Evolutionary conservation across 2,797 vertebrate genomes (phyloP), one percentile per base, ranked within the genome.

Genomic region (Poecilia gillii): DNA sequence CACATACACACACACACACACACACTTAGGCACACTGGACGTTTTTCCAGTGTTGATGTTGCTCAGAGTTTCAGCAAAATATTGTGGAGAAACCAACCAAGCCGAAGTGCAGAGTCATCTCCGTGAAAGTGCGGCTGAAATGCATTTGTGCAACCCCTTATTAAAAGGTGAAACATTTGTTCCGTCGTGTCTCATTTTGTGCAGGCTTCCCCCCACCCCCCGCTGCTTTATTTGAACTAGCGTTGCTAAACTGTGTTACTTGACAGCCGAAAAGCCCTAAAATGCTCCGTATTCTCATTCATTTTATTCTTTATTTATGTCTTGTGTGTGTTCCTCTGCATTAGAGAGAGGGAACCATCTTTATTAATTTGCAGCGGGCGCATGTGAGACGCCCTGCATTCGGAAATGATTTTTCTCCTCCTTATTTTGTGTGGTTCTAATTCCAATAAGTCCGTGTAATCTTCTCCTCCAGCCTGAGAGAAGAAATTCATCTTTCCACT

Each of bases 61-160:
- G 87, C 85, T 85, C 89, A 90, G 83, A 71, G 66, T 75, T 87
- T 90, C 85, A 82, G 87, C 87, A 72, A 77, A 82, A 79, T 82
- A 76, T 79, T 9, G 75, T 75, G 77, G 64, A 55, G 66, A 76
- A 82, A 74, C 49, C 20, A 51, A 51, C 70, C 59, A 51, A 59
- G 77, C 79, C 46, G 20, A 47, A 81, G 84, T 78, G 85, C 77
- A 53, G 83, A 86, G 90, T 87, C 77, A 77, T 82, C 79, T 72
- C 18, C 72, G 25, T 73, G 82, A 86, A 82, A 74, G 78, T 75
- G 82, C 78, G 85, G 82, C 78, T 87, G 89, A 93, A 92, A 92
- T 93, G 93, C 93, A 89, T 92, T 92, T 88, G 90, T 90, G 87
- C 92, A 93, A 94, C 93, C 93, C 93, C 92, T 94, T 92, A 91